Evolutionary conservation across 2,797 vertebrate genomes (phyloP), one percentile per base, ranked within the genome.

Genomic region (Aldrovandia affinis): DNA sequence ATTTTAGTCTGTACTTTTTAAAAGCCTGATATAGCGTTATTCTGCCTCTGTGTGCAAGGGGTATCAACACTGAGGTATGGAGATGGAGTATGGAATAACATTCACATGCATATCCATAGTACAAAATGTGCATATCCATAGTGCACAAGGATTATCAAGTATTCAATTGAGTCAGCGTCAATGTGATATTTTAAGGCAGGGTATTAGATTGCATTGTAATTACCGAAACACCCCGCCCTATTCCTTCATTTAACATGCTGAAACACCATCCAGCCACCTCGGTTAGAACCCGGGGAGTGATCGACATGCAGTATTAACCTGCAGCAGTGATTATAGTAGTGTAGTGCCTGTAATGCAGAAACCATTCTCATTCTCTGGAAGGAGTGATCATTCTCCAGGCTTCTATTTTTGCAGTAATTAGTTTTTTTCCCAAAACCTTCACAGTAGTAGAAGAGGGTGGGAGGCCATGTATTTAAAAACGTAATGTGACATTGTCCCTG

Each of bases 171-270:
- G 70, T 44, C 70, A 22, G 70, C 22, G 52, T 55, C 78, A 55
- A 33, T 54, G 78, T 50, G 65, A 44, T 78, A 73, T 86, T 75
- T 25, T 57, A 80, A 88, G 83, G 78, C 70, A 82, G 84, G 90
- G 90, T 91, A 90, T 91, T 89, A 85, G 85, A 83, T 93, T 93
- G 85, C 90, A 90, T 92, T 90, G 88, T 90, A 93, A 92, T 93
- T 92, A 90, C 79, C 80, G 88, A 88, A 84, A 83, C 80, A 83
- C 83, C 86, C 85, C 0, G 87, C 54, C 84, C 90, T 87, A 61
- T 81, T 85, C 82, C 70, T 75, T 44, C 70, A 75, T 75, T 75
- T 47, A 75, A 75, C 70, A n/a, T 47, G n/a, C 47, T 55, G 52
- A 80, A 80, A 80, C 18, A 55, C 78, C 78, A 80, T 52, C 78